A percentile compares a stretch with the other conserved stretches of the same genome.
Evolutionary conservation across 2,113 vertebrate species (phyloP).

Genomic region (Phyllostomus hastatus): DNA sequence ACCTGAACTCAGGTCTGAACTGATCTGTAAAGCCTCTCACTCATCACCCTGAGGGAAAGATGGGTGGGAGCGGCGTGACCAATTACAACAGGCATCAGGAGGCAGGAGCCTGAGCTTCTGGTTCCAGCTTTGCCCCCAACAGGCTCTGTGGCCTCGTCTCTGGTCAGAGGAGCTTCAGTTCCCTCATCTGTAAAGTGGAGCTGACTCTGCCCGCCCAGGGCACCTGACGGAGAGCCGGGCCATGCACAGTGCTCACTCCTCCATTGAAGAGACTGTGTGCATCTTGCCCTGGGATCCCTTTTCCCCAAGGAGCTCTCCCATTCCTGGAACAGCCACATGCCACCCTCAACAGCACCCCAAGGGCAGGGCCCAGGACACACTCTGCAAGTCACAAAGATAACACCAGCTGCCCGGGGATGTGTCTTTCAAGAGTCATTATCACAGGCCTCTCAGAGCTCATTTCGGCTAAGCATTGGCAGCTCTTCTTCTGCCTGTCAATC

Average conservation of each 20-base stretch:
- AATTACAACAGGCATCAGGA: neutral
- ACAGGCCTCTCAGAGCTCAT: neutral
- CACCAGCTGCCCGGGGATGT: neutral
- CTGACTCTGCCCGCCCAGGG: neutral
- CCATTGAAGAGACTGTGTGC: neutral
- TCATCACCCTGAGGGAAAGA: neutral
- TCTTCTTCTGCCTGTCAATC: conserved; percentile 1
- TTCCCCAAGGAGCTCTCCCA: neutral
- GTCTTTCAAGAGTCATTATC: neutral
- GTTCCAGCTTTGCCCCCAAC: neutral
- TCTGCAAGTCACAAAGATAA: neutral
- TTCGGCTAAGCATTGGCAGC: neutral
- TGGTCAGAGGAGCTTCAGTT: neutral
- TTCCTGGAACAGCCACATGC: neutral
- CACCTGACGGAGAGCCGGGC: neutral
- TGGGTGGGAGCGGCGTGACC: neutral
- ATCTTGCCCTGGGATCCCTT: neutral
- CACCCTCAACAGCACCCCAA: neutral
- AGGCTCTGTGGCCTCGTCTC: neutral
- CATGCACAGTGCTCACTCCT: neutral
- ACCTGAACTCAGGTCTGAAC: neutral
- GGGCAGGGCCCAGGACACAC: neutral
- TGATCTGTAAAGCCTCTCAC: neutral
- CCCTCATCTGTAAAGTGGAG: neutral
- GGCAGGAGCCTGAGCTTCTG: neutral